Base-by-base conservation (phyloP, 2,797 vertebrate species). In the Sylvia borin region DNA sequence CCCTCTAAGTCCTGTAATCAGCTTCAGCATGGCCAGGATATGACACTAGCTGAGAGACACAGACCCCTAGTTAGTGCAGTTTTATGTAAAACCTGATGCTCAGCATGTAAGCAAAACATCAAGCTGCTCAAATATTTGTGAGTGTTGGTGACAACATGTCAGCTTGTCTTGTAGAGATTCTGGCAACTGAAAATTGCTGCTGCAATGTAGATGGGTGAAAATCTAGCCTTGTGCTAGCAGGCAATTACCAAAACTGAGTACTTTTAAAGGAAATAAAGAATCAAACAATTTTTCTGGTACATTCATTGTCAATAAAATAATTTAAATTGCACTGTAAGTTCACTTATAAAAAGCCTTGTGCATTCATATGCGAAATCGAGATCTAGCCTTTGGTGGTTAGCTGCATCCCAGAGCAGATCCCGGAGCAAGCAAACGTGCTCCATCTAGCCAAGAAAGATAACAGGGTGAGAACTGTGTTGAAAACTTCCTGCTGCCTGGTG, bases 121-220 rank as follows among this genome's bases (percentile, higher is more conserved):
- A 75, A 92, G 68, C 47, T 42, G 24, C 48, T 88, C 73, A 93
- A 90, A 92, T 73, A 92, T 75, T 86, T 90, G 71, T 73, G 57
- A 83, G 40, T 36, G 32, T 81, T 86, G 84, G 54, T 88, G 83
- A 92, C 81, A 95, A 83, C 34, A 55, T 6, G 47, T 64, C 92
- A 95, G 40, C 40, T 81, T 78, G 17, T 43, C 62, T 92, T 90
- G 54, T 40, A 74, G 71, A 80, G 60, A 75, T 68, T 77, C 53
- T 84, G 65, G 83, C 72, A 85, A 85, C 43, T 66, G n/a, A 85
- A 88, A 93, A 88, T 54, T 65, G 27, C 51, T 65, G 55, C 64
- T 79, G 47, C 36, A 31, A 24, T 58, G 32, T 38, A 57, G 45
- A 64, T 32, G 19, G 61, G 34, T 91, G 27, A 94, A 92, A 90